These are phyloP conservation scores for Apis cerana DNA, from an alignment of 1,140 invertebrate genomes.

Conservation along the genomic window DNA sequence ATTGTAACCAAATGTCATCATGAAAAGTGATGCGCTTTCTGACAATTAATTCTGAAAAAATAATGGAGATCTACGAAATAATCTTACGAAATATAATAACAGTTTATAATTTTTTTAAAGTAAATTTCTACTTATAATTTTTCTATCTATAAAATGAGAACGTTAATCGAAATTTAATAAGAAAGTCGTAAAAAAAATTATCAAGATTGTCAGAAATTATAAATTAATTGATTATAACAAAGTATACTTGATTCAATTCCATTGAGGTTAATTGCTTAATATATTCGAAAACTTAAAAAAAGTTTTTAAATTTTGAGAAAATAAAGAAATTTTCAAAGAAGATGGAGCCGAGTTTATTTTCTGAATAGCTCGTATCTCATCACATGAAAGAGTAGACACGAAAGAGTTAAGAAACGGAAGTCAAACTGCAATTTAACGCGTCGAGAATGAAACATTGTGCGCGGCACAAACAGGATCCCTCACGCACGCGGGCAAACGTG, in stretches of 20 bases:
- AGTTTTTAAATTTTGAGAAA: no score
- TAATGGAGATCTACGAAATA: not conserved
- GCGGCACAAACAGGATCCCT: conserved; percentile 4
- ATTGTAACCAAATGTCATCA: not conserved
- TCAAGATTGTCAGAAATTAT: no score
- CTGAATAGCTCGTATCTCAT: not conserved
- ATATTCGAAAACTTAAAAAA: no score
- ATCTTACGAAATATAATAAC: not conserved
- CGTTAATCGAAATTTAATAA: no score
- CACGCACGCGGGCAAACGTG: not conserved
- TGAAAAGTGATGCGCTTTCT: not conserved
- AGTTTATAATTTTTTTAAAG: not conserved
- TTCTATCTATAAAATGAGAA: not conserved
- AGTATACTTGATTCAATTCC: no score
- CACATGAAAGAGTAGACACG: not conserved
- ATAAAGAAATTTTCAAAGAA: no score
- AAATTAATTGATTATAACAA: no score
- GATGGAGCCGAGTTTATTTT: not conserved
- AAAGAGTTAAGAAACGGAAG: conserved; percentile 5
- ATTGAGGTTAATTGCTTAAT: no score
- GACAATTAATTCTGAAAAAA: not conserved
- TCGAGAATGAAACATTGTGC: not conserved
- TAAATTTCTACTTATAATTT: not conserved
- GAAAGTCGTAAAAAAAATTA: no score
- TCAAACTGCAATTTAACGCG: not conserved